Conservation (phyloP, 53 echinoderm and acorn worm genomes). For the Holothuria scabra region DNA sequence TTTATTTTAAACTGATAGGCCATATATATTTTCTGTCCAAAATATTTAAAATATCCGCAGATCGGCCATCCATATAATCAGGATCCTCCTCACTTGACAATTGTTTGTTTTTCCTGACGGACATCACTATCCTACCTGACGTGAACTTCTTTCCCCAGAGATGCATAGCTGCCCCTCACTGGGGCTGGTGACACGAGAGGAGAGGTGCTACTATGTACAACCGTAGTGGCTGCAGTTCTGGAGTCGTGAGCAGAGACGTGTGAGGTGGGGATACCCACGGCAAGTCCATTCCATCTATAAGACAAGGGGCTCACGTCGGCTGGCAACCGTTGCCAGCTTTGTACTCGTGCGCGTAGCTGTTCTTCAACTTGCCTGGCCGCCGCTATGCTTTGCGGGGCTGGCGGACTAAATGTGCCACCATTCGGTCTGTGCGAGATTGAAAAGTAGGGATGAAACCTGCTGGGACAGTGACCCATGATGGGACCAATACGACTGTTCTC, state of each 20-base stretch:
- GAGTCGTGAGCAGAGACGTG: conserved; percentile 30
- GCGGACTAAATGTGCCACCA: conserved; percentile 41
- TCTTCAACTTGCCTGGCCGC: conserved; percentile 17
- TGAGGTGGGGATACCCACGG: conserved; percentile 42
- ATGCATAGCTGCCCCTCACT: conserved; percentile 37
- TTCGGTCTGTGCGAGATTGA: conserved; percentile 54
- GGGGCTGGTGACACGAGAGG: conserved; percentile 43
- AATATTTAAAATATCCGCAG: too few species aligned
- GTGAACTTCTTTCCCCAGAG: conserved; percentile 39
- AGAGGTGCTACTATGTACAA: conserved; percentile 48
- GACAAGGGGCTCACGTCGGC: conserved; percentile 33
- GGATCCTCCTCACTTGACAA: too few species aligned
- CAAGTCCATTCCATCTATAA: conserved; percentile 46
- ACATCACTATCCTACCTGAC: conserved; percentile 15
- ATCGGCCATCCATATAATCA: too few species aligned
- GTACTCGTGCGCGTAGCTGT: conserved; percentile 39
- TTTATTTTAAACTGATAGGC: too few species aligned
- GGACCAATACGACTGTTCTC: conserved; percentile 30
- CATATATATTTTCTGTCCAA: too few species aligned
- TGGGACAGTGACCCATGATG: conserved; percentile 37
- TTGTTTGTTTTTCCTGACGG: too few species aligned
- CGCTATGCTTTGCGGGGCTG: conserved; percentile 24
- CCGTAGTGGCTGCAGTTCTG: conserved; percentile 43
- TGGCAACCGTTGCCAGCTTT: conserved; percentile 43
- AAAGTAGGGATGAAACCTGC: conserved; percentile 46